Percentiles rank a stretch among this genome's conserved stretches.
Conservation (phyloP, 2,113 vertebrate genomes). For the Paradoxurus hermaphroditus region DNA sequence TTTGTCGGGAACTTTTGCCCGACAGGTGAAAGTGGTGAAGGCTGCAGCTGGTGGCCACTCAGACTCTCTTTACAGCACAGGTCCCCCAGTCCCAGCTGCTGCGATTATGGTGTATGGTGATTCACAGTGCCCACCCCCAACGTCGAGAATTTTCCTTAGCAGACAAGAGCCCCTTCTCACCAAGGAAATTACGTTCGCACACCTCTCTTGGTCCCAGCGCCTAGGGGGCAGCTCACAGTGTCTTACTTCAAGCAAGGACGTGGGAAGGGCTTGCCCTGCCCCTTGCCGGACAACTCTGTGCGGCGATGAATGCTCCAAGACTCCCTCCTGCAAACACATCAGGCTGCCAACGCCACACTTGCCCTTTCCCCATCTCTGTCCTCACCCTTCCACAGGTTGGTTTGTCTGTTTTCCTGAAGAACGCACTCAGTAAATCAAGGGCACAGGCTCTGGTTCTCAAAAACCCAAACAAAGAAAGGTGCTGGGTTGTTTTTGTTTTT, state of each 20-base stretch:
- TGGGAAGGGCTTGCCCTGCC: background rate
- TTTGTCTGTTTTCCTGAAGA: background rate
- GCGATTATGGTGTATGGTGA: background rate
- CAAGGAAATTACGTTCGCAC: background rate
- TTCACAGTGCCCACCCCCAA: background rate
- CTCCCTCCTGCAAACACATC: too few species aligned
- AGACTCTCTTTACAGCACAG: background rate
- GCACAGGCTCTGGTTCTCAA: background rate
- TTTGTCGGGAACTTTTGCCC: background rate
- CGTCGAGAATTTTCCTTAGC: background rate
- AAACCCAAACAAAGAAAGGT: conserved; percentile 3
- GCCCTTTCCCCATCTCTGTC: background rate
- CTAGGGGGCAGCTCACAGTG: background rate
- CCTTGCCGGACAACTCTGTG: background rate
- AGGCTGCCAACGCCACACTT: background rate
- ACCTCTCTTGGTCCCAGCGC: background rate
- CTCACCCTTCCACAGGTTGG: background rate
- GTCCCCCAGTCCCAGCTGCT: background rate
- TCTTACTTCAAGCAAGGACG: background rate
- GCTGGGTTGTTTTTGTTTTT: background rate
- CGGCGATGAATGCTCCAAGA: background rate
- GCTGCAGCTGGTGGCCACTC: background rate
- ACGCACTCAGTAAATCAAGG: background rate
- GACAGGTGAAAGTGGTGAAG: background rate
- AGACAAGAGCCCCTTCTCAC: background rate